Evolutionary conservation across 2,113 vertebrate species (phyloP).

Genomic region (Enhydra lutris): DNA sequence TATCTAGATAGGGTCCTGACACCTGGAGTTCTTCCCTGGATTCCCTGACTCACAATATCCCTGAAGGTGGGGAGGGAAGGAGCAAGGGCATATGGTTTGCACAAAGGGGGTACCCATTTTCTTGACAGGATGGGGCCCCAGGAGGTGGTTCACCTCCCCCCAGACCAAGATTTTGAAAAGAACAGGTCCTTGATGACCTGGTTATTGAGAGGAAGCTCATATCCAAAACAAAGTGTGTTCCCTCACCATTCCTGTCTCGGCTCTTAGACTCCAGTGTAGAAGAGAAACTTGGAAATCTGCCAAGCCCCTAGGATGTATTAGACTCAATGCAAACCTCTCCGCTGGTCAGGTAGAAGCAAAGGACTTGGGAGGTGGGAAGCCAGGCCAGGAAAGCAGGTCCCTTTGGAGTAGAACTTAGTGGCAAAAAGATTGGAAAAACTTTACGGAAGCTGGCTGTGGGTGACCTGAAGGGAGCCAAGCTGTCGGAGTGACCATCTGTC

Average conservation of each 20-base stretch:
- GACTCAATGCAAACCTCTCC: neutral
- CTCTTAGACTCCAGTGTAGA: neutral
- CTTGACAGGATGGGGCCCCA: neutral
- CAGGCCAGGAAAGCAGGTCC: neutral
- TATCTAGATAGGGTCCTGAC: constrained; percentile 73
- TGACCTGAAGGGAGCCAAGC: neutral
- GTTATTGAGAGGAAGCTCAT: constrained; percentile 9
- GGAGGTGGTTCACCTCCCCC: neutral
- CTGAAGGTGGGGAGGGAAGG: constrained; percentile 56
- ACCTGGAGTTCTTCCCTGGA: constrained; percentile 75
- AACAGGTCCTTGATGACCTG: constrained; percentile 54
- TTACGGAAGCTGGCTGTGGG: neutral
- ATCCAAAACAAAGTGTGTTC: constrained; percentile 48
- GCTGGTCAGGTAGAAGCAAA: neutral
- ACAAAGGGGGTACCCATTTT: neutral
- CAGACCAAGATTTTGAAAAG: constrained; percentile 30
- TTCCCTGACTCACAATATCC: constrained; percentile 76
- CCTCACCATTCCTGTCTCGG: neutral
- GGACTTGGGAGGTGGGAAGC: neutral
- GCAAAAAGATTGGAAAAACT: neutral
- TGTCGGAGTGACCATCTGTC: neutral
- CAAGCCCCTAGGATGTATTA: neutral
- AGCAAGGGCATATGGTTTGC: neutral
- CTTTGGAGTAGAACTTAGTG: constrained; percentile 24
- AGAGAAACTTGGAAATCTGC: neutral